phyloP scores from a whole-genome alignment of 2,888 invertebrate genomes.

The Branchipolynoe longqiensis region DNA sequence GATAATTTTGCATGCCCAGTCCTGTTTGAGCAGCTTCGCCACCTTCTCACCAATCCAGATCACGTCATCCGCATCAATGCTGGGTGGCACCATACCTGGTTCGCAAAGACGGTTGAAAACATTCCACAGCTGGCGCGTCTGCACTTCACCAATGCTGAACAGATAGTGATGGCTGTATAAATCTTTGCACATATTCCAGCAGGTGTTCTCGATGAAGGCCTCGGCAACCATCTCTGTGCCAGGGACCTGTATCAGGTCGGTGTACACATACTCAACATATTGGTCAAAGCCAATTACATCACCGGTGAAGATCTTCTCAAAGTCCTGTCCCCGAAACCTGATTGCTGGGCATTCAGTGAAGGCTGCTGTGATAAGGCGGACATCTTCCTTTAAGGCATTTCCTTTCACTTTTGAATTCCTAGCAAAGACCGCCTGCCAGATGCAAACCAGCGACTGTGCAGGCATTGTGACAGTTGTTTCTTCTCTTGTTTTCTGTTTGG shows the following conservation, averaged over 20 bases:
- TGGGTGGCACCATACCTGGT: conserved; percentile 64
- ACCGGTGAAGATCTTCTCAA: conserved; percentile 1
- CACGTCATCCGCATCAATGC: conserved; percentile 56
- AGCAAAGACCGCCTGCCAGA: conserved; percentile 65
- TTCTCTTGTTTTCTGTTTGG: too few relatives aligned
- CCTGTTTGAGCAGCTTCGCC: not conserved
- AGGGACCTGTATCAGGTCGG: not conserved
- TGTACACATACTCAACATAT: conserved; percentile 11
- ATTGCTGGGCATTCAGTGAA: not conserved
- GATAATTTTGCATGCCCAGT: not conserved
- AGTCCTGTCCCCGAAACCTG: not conserved
- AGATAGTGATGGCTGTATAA: not conserved
- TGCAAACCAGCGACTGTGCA: conserved; percentile 62
- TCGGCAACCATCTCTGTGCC: not conserved
- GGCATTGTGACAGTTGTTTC: too few relatives aligned
- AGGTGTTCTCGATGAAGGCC: conserved; percentile 16
- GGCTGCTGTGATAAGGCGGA: conserved; percentile 6
- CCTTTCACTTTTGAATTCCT: not conserved
- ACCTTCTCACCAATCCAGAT: conserved; percentile 65
- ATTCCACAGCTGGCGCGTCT: conserved; percentile 63
- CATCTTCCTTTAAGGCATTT: not conserved
- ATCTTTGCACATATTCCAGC: conserved; percentile 25
- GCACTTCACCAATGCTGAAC: conserved; percentile 18
- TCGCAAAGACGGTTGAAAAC: conserved; percentile 64
- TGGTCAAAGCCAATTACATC: conserved; percentile 1